Conservation (phyloP, 2,888 invertebrate genomes). For the Exocentrus adspersus region DNA sequence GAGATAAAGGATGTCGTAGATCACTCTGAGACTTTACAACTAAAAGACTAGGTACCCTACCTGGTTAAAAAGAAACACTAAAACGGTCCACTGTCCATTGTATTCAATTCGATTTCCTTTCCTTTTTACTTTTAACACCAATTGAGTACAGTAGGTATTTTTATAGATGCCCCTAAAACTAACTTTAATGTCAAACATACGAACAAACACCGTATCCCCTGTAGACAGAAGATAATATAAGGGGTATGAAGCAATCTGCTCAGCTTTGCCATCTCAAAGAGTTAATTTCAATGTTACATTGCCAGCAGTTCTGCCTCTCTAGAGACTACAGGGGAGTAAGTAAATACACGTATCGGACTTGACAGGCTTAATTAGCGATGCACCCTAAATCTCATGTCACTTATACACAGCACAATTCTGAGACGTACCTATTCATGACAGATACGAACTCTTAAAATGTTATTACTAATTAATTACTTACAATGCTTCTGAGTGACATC, state of each 20-base stretch:
- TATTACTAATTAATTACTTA: conserved; percentile 25
- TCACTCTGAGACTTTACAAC: too few relatives aligned
- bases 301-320: conserved; percentile 8
- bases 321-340: conserved; percentile 7
- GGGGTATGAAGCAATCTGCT: conserved; percentile 34
- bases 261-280: conserved; percentile 32
- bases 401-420: conserved; percentile 19
- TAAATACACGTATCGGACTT: conserved; percentile 33
- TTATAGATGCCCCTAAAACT: too few relatives aligned
- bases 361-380: conserved; percentile 35
- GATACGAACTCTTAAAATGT: conserved; percentile 27
- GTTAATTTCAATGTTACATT: conserved; percentile 38
- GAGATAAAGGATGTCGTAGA: too few relatives aligned
- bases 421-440: conserved; percentile 23
- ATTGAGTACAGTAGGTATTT: too few relatives aligned
- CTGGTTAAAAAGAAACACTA: too few relatives aligned
- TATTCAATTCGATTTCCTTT: too few relatives aligned
- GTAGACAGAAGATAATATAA: conserved; percentile 29
- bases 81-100: too few relatives aligned
- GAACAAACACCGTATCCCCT: conserved; percentile 8
- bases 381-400: conserved; percentile 28
- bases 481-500: conserved; percentile 16
- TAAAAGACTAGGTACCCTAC: too few relatives aligned
- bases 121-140: too few relatives aligned
- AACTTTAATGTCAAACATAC: not conserved